A percentile compares a stretch with the other conserved stretches of the same genome.
Evolutionary conservation across 2,113 vertebrate genomes (phyloP).

Genomic region (Nestor notabilis): DNA sequence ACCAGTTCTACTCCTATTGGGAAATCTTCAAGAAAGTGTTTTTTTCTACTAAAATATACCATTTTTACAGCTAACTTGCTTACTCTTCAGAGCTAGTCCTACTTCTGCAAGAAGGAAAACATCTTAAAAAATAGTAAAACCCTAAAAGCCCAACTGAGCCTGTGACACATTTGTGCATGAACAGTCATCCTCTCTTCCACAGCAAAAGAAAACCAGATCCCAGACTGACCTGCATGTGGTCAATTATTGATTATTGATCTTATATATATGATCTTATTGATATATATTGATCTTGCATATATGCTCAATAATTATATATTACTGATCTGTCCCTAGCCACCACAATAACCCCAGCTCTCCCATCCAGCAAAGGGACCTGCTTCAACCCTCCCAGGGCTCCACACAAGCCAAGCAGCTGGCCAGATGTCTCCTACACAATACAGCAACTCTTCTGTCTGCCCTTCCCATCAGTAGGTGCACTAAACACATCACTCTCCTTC

Average conservation of each 20-base stretch:
- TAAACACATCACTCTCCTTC: not conserved
- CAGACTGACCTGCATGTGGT: not conserved
- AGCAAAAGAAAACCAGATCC: not conserved
- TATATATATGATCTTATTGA: no score
- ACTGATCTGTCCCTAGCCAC: not conserved
- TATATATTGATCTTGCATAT: no score
- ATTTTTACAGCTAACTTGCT: not conserved
- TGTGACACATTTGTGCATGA: accelerated
- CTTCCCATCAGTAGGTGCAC: not conserved
- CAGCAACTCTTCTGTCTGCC: not conserved
- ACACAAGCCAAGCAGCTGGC: accelerated
- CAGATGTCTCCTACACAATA: not conserved
- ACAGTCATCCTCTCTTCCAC: not conserved
- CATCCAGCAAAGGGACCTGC: not conserved
- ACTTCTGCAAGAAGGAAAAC: not conserved
- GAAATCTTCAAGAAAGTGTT: not conserved
- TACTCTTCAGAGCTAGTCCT: not conserved
- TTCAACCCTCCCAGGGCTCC: not conserved
- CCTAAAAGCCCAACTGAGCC: not conserved
- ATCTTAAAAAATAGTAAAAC: not conserved
- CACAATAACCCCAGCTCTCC: not conserved
- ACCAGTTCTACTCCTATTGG: not conserved
- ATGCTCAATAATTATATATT: no score
- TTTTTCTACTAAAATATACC: not conserved
- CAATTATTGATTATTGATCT: no score